These are phyloP conservation scores for Ochropacha duplaris DNA, from an alignment of 2,888 invertebrate species.

Conservation along the genomic window DNA sequence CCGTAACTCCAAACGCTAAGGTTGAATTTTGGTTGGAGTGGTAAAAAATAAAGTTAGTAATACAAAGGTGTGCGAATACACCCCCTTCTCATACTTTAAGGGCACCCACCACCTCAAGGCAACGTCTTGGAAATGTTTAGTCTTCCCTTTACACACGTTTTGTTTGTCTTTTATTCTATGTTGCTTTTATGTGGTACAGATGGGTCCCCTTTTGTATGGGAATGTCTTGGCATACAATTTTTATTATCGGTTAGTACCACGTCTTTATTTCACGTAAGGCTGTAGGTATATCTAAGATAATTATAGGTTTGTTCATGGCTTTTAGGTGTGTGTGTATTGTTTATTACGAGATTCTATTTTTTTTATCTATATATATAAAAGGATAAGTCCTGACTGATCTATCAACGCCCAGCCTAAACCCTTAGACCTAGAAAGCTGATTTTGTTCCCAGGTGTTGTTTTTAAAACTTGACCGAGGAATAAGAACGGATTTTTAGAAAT, in stretches of 20 bases:
- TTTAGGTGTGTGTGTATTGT: too few species aligned
- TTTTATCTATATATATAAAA: too few species aligned
- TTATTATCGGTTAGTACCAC: conserved; percentile 16
- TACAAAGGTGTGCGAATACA: conserved; percentile 26
- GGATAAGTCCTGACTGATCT: too few species aligned
- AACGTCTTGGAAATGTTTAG: conserved; percentile 77
- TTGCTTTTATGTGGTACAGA: conserved; percentile 60
- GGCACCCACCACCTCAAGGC: conserved; percentile 39
- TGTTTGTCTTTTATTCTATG: conserved; percentile 71
- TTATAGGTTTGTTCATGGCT: too few species aligned
- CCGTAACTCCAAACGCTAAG: conserved; percentile 15
- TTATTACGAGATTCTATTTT: too few species aligned
- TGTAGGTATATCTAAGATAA: not conserved
- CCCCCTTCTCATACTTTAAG: conserved; percentile 32
- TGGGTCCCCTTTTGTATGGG: conserved; percentile 35
- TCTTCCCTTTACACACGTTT: conserved; percentile 71
- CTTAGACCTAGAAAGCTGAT: too few species aligned
- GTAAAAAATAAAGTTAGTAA: conserved; percentile 19
- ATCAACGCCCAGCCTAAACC: too few species aligned
- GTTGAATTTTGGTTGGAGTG: conserved; percentile 27
- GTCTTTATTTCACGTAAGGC: not conserved
- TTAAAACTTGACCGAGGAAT: too few species aligned
- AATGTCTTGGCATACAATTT: conserved; percentile 9
- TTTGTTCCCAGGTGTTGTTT: too few species aligned
- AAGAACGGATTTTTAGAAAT: too few species aligned